Base-by-base conservation (phyloP, 2,797 vertebrate species). In the Amblyopsis hoosieri region DNA sequence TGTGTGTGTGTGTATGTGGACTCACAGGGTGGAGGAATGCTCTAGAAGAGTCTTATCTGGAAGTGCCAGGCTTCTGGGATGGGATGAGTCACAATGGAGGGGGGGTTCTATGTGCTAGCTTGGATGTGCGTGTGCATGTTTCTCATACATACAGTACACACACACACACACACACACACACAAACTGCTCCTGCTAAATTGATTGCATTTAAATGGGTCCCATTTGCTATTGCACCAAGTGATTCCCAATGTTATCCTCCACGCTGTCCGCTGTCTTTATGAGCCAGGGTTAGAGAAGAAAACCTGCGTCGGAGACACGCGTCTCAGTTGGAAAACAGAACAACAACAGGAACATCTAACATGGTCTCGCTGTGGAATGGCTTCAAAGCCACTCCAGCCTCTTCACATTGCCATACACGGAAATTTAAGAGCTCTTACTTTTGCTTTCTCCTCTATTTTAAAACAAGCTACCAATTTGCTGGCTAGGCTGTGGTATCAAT, bases 11-110 rank as follows among this genome's bases (percentile, higher is more conserved):
- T 23, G 19, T 23, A 3, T 37, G 23, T 29, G 31, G 45, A 67
- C 75, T 66, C 74, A 70, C 84, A 84, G 86, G 85, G 87, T 85
- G 78, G 76, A 80, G 80, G 81, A 84, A 87, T 84, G 76, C 79
- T 61, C 79, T 81, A 72, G 68, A 72, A 71, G 14, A 76, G 85
- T 81, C 87, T 94, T 94, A 94, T 94, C 93, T 89, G 84, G 86
- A 81, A 87, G 80, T 66, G 29, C 81, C 92, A 94, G 92, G 86
- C 90, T 52, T 68, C 85, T 64, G 62, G 31, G n/a, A 14, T 68
- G 85, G 88, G 74, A 74, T 92, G 91, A 93, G 23, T 23, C 23
- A 3, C 23, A 92, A 88, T 88, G 78, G 54, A 23, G 2, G 54
- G 54, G 31, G 48, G 46, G 46, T 4, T 23, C 23, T 23, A 23